Evolutionary conservation across 2,888 invertebrate species (phyloP).

Genomic region (Drosophila tanythrix): DNA sequence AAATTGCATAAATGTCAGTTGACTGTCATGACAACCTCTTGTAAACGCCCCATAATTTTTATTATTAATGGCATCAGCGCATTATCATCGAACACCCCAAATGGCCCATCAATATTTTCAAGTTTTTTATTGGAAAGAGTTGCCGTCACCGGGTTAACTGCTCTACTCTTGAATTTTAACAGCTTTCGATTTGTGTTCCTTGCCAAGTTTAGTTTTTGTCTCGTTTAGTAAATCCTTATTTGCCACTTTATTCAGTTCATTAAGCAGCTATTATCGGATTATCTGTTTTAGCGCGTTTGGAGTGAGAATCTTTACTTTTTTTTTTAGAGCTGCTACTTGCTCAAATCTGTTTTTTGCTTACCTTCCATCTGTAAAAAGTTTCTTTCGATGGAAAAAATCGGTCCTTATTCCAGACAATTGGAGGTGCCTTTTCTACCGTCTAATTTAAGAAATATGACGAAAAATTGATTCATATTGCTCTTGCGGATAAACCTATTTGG

Average conservation of each 20-base stretch:
- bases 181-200: conserved; percentile 1
- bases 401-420: background rate
- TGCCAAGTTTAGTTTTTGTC: background rate
- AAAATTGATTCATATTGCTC: no score
- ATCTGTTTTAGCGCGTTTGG: background rate
- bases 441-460: no score
- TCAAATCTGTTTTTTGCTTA: background rate
- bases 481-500: no score
- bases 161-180: background rate
- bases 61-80: conserved; percentile 70
- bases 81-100: conserved; percentile 55
- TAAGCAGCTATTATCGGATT: background rate
- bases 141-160: conserved; percentile 3
- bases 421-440: background rate
- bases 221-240: background rate
- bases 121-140: conserved; percentile 14
- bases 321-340: background rate
- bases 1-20: conserved; percentile 79
- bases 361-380: background rate
- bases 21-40: conserved; percentile 79
- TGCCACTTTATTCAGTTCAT: background rate
- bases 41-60: conserved; percentile 79
- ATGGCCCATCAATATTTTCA: conserved; percentile 33
- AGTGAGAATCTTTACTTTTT: background rate
- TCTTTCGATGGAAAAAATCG: background rate